These are phyloP conservation scores for Lates japonicus DNA, from an alignment of 2,797 vertebrate genomes.

Conservation along the genomic window DNA sequence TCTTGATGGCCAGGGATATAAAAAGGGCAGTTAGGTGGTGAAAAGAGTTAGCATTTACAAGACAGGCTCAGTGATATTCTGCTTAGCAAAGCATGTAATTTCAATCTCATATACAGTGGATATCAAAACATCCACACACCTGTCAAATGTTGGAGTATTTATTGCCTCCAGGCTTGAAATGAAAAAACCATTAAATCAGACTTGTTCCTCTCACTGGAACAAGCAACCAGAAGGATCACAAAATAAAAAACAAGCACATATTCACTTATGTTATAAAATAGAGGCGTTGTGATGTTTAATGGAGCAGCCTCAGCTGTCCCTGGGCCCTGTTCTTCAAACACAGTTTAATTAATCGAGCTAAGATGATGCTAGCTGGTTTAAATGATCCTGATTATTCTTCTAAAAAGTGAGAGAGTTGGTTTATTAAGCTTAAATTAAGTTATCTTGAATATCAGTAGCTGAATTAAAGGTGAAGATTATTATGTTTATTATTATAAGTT, in stretches of 20 bases:
- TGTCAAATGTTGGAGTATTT: conserved; percentile 41
- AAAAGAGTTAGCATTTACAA: conserved; percentile 41
- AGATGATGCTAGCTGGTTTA: neutral
- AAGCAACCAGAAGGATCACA: conserved; percentile 14
- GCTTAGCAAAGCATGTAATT: conserved; percentile 36
- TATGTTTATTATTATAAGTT: no score
- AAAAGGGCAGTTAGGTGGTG: neutral
- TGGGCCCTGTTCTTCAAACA: neutral
- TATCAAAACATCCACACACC: conserved; percentile 33
- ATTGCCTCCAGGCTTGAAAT: conserved; percentile 42
- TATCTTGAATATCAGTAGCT: no score
- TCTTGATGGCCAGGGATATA: neutral
- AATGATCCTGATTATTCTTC: no score
- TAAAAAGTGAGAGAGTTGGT: no score
- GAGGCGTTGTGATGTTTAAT: conserved; percentile 10
- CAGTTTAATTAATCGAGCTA: neutral
- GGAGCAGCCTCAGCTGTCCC: neutral
- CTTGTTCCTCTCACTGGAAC: conserved; percentile 31
- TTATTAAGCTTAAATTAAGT: no score
- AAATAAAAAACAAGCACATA: conserved; percentile 3
- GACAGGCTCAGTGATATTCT: conserved; percentile 15
- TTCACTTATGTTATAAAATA: neutral
- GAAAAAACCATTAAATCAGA: conserved; percentile 52
- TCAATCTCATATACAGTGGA: conserved; percentile 17
- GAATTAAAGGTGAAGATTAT: no score